A percentile compares a stretch with the other conserved stretches of the same genome.
These are phyloP conservation scores for Aleadryas rufinucha DNA, from an alignment of 2,113 vertebrate species.

Conservation along the genomic window DNA sequence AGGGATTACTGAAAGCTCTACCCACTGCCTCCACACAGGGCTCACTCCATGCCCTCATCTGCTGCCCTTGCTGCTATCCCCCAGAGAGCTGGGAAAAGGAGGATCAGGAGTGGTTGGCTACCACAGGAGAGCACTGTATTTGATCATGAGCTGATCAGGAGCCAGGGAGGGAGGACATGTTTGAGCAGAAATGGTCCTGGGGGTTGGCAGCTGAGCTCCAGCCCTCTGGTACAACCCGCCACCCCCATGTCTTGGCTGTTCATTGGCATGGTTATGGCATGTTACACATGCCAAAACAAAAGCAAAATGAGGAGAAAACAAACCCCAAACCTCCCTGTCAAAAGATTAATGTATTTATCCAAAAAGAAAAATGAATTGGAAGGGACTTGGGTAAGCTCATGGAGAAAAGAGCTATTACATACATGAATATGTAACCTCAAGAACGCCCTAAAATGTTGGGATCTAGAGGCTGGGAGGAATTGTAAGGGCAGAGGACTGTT, in stretches of 20 bases:
- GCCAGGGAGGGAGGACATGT: no score
- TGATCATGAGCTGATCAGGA: not conserved
- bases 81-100: not conserved
- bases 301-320: not conserved
- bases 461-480: not conserved
- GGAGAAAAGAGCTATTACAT: not conserved
- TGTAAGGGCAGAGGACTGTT: not conserved
- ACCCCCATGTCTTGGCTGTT: not conserved
- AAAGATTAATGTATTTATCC: not conserved
- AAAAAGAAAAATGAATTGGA: not conserved
- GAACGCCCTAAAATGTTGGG: not conserved
- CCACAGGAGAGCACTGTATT: not conserved
- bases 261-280: no score
- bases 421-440: not conserved
- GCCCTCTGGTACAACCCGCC: not conserved
- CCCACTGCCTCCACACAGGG: rapidly evolving
- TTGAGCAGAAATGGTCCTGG: not conserved
- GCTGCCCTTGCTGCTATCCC: not conserved
- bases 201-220: not conserved
- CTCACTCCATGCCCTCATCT: rapidly evolving
- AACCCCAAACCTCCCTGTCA: not conserved
- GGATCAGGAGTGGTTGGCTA: rapidly evolving
- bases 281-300: not conserved
- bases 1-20: rapidly evolving
- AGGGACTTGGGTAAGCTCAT: not conserved